phyloP scores from a whole-genome alignment of 2,888 invertebrate species.

The Sinhomidia bicolor region DNA sequence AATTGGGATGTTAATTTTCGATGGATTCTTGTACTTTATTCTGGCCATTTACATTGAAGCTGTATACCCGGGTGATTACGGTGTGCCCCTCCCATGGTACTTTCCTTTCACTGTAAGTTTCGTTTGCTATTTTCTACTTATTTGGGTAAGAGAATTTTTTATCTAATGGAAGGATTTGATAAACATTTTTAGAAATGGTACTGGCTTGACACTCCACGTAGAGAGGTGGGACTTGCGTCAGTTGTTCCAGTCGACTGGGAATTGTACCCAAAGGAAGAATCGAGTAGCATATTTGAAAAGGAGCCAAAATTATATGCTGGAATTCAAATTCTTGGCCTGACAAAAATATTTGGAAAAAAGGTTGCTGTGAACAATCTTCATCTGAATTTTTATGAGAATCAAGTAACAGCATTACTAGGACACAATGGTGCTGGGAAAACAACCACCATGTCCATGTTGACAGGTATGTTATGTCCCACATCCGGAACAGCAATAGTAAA shows the following conservation, averaged over 20 bases:
- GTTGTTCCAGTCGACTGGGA: too few relatives aligned
- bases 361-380: conserved; percentile 87
- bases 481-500: conserved; percentile 88
- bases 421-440: conserved; percentile 84
- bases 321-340: conserved; percentile 84
- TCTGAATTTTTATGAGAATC: conserved; percentile 89
- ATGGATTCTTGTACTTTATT: conserved; percentile 87
- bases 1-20: conserved; percentile 88
- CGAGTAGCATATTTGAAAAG: conserved; percentile 82
- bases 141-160: background rate
- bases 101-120: conserved; percentile 86
- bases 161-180: too few relatives aligned
- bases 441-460: conserved; percentile 88
- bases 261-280: too few relatives aligned
- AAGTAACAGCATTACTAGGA: conserved; percentile 94
- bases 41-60: conserved; percentile 93
- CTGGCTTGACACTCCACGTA: conserved; percentile 81
- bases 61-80: conserved; percentile 91
- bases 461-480: conserved; percentile 85
- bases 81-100: conserved; percentile 91
- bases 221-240: too few relatives aligned
- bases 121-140: conserved; percentile 81
- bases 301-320: conserved; percentile 83
- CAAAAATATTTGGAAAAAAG: conserved; percentile 84
- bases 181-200: conserved; percentile 81